Conservation (phyloP, 2,888 invertebrate species). For the Argynnis bischoffii region DNA sequence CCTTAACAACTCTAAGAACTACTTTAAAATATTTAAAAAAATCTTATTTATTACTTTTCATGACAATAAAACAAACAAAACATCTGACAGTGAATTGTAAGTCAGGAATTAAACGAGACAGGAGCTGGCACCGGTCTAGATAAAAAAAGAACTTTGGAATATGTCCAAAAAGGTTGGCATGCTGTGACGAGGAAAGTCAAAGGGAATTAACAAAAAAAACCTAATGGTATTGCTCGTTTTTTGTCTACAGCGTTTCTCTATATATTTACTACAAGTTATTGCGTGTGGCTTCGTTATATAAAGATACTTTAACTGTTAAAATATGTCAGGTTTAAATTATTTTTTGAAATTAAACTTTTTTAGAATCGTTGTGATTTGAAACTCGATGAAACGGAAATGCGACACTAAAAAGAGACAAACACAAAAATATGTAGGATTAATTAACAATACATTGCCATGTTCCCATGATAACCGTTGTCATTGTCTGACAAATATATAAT, state of each 20-base stretch:
- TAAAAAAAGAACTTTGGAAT: conserved; percentile 37
- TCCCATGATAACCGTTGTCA: too few species aligned
- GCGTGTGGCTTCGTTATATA: not conserved
- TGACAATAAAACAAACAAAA: conserved; percentile 22
- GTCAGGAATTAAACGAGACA: conserved; percentile 34
- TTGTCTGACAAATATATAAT: too few species aligned
- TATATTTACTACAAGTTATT: not conserved
- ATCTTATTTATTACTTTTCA: conserved; percentile 10
- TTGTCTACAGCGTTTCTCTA: not conserved
- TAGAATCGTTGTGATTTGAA: too few species aligned
- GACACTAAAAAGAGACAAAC: too few species aligned
- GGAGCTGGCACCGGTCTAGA: conserved; percentile 36
- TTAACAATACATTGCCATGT: too few species aligned
- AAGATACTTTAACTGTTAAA: not conserved
- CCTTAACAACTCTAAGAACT: too few species aligned
- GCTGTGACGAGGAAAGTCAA: conserved; percentile 24
- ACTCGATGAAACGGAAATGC: too few species aligned
- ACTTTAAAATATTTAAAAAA: not conserved
- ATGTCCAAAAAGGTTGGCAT: conserved; percentile 30
- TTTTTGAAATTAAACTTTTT: not conserved
- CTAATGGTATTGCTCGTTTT: conserved; percentile 3
- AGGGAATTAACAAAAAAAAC: conserved; percentile 20
- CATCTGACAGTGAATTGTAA: conserved; percentile 31
- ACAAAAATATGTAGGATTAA: too few species aligned
- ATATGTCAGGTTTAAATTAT: not conserved